These are phyloP conservation scores for Lasiurus borealis DNA, from an alignment of 2,113 vertebrate genomes.

Conservation along the genomic window DNA sequence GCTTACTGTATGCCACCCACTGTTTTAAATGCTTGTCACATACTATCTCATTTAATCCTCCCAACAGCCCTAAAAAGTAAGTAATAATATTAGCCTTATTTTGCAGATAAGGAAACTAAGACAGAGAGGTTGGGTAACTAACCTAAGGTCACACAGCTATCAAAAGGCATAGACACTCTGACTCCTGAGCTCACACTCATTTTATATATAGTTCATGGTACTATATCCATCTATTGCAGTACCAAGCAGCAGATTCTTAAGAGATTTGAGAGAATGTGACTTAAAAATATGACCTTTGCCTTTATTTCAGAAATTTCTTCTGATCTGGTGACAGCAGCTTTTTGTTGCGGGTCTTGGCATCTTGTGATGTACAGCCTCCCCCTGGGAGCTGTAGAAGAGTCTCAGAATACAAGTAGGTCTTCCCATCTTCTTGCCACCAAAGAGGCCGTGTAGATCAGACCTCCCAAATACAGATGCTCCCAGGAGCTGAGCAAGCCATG, in stretches of 20 bases:
- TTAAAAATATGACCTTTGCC: conserved; percentile 10
- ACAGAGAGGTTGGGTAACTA: not conserved
- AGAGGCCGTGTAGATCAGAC: not conserved
- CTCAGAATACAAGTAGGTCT: not conserved
- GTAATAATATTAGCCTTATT: not conserved
- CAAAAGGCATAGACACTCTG: not conserved
- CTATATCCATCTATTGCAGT: not conserved
- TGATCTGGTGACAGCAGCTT: not conserved
- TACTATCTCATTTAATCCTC: not conserved
- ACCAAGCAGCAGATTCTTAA: not conserved
- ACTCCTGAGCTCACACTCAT: not conserved
- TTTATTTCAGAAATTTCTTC: not conserved
- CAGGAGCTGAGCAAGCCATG: not conserved
- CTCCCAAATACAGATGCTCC: not conserved
- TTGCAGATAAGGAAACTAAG: not conserved
- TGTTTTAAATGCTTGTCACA: not conserved
- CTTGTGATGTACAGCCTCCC: not conserved
- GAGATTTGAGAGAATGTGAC: not conserved
- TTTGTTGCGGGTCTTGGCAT: not conserved
- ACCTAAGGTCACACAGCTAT: not conserved
- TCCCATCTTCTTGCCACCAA: not conserved
- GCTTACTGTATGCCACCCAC: not conserved
- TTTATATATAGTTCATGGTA: no score
- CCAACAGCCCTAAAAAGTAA: not conserved
- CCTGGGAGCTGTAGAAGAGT: not conserved